Conservation (phyloP, 2,888 invertebrate species). For the Limenitis camilla region DNA sequence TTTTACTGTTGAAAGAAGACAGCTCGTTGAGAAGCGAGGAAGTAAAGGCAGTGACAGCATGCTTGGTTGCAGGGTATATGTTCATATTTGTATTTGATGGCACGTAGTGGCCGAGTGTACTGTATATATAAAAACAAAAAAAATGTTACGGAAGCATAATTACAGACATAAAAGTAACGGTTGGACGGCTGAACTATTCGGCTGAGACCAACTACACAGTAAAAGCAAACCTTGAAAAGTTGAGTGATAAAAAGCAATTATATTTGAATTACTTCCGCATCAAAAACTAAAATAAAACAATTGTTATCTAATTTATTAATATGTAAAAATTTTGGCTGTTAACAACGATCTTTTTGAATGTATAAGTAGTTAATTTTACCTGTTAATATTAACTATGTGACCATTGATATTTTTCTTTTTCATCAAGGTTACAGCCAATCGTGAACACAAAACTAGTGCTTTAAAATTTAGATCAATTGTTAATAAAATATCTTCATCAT, state of each 20-base stretch:
- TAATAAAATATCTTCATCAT: constrained; percentile 34
- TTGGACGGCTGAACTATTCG: no score
- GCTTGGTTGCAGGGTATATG: constrained; percentile 72
- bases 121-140: constrained; percentile 24
- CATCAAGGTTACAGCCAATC: constrained; percentile 65
- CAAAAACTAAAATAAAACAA: no score
- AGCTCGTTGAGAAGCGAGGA: constrained; percentile 69
- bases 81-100: constrained; percentile 44
- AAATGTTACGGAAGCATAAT: neutral
- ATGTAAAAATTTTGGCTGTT: no score
- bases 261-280: no score
- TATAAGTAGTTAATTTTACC: no score
- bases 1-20: constrained; percentile 49
- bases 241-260: no score
- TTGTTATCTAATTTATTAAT: no score
- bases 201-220: no score
- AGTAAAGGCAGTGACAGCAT: constrained; percentile 69
- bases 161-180: neutral
- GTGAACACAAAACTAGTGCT: constrained; percentile 56
- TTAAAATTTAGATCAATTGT: constrained; percentile 60
- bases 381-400: constrained; percentile 64
- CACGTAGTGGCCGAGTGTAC: constrained; percentile 56
- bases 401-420: constrained; percentile 47
- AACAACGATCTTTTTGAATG: no score
- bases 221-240: no score